Base-by-base conservation (phyloP, 2,797 vertebrate species). In the Tarsius wallacei region DNA sequence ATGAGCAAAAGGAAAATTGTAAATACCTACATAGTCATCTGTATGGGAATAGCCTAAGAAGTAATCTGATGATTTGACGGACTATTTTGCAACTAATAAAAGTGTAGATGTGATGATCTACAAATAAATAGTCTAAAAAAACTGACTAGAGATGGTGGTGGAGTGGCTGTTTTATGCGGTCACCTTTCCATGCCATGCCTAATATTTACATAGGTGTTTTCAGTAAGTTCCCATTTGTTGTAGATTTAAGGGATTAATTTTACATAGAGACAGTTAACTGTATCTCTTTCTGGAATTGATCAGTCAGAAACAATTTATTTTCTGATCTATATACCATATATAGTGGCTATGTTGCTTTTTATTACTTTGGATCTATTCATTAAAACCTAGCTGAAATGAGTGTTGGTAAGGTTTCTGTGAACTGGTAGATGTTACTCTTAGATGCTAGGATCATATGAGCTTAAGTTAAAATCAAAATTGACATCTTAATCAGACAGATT, bases 321-420 rank as follows among this genome's bases (percentile, higher is more conserved):
- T 95, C n/a, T 63, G 77, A 28, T 57, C 53, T 88, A 2, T 68
- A 57, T 4, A 59, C 22, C 21, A 70, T 53, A 19, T 26, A 61
- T 61, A 91, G 53, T 82, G 15, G 66, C 73, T 36, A 49, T 85
- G 91, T 97, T 93, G 93, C 68, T 94, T 85, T 88, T 91, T 96
- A 31, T 87, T 78, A 7, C 90, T 78, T 17, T 87, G 93, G 70
- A 86, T 83, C 55, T 85, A 5, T 85, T 11, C 22, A 57, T n/a
- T 93, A 84, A 78, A 94, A 94, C 66, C 7, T 28, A 93, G 66
- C 59, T 64, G 36, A 80, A 78, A 70, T 31, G 19, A 68, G 64
- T 84, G n/a, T 93, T 55, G 28, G n/a, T 86, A 33, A 91, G 76
- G 85, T 74, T 70, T 83, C 85, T 73, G 31, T 63, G n/a, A n/a